Conservation (phyloP, 1,140 invertebrate species). For the Copidosoma floridanum region DNA sequence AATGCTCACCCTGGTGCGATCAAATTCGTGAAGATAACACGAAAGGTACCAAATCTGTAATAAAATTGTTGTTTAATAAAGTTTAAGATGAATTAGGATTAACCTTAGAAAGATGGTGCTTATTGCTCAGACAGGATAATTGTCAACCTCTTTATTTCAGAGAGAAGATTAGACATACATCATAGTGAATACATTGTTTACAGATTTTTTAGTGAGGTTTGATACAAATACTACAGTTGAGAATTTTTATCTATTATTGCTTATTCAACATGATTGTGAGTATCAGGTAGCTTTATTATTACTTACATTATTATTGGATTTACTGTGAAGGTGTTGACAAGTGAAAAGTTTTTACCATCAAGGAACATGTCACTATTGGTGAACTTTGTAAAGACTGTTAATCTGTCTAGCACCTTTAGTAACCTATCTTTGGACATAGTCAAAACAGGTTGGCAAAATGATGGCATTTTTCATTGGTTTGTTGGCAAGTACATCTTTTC, state of each 20-base stretch:
- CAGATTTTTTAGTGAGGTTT: no score
- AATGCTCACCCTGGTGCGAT: slow-evolving; percentile 94
- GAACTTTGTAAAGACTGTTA: slow-evolving; percentile 90
- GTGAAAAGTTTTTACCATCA: slow-evolving; percentile 91
- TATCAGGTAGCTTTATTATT: not conserved
- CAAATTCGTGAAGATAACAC: slow-evolving; percentile 93
- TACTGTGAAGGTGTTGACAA: slow-evolving; percentile 86
- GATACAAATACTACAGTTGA: slow-evolving; percentile 68
- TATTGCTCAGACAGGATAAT: not conserved
- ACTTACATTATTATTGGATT: slow-evolving; percentile 92
- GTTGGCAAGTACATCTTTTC: slow-evolving; percentile 94
- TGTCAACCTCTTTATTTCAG: slow-evolving; percentile 34
- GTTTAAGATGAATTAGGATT: no score
- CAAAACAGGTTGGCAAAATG: slow-evolving; percentile 95
- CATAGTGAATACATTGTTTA: slow-evolving; percentile 26
- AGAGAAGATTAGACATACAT: slow-evolving; percentile 55
- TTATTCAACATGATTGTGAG: not conserved
- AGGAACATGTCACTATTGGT: slow-evolving; percentile 96
- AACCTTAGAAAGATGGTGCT: no score
- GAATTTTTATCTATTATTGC: slow-evolving; percentile 16
- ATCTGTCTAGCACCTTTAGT: slow-evolving; percentile 98
- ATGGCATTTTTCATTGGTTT: slow-evolving; percentile 84
- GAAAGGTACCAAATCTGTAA: slow-evolving; percentile 73
- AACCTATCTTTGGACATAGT: slow-evolving; percentile 94
- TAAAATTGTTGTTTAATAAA: no score